These are phyloP conservation scores for Drosophila orosa DNA, from an alignment of 1,140 invertebrate species.

Conservation along the genomic window DNA sequence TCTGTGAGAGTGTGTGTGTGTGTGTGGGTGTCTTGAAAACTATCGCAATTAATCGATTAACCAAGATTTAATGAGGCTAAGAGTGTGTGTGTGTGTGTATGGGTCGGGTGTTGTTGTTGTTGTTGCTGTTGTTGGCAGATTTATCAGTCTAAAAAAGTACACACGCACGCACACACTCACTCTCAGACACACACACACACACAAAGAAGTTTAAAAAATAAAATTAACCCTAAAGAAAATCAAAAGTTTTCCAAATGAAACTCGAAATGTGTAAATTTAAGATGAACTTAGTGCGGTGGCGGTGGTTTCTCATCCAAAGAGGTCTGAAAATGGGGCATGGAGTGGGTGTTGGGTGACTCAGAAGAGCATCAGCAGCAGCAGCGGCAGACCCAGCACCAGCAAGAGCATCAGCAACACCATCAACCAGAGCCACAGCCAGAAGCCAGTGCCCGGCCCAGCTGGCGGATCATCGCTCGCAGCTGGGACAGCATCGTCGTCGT, in stretches of 20 bases:
- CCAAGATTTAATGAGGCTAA: not conserved
- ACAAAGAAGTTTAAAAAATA: constrained; percentile 32
- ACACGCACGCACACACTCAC: not conserved
- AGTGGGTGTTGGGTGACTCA: not conserved
- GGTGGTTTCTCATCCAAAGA: constrained; percentile 26
- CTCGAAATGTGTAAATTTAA: constrained; percentile 36
- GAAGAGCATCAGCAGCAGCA: constrained; percentile 21
- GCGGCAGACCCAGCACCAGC: constrained; percentile 37
- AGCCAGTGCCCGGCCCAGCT: not conserved
- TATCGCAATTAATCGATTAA: not conserved
- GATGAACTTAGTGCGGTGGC: constrained; percentile 68
- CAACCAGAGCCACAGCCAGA: constrained; percentile 28
- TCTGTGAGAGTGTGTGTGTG: constrained; percentile 16
- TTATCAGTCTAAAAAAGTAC: constrained; percentile 71
- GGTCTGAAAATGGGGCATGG: constrained; percentile 4
- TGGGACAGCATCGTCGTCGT: constrained; percentile 1
- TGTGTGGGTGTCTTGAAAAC: constrained; percentile 10
- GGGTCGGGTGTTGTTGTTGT: constrained; percentile 26
- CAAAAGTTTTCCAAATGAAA: constrained; percentile 12
- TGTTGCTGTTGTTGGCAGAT: constrained; percentile 63
- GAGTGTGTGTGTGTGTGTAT: constrained; percentile 22
- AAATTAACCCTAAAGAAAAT: constrained; percentile 25
- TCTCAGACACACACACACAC: constrained; percentile 2
- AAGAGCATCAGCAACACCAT: constrained; percentile 46
- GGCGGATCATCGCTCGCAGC: not conserved